Base-by-base conservation (phyloP, 1,140 invertebrate genomes). In the Stratiolaelaps scimitus region DNA sequence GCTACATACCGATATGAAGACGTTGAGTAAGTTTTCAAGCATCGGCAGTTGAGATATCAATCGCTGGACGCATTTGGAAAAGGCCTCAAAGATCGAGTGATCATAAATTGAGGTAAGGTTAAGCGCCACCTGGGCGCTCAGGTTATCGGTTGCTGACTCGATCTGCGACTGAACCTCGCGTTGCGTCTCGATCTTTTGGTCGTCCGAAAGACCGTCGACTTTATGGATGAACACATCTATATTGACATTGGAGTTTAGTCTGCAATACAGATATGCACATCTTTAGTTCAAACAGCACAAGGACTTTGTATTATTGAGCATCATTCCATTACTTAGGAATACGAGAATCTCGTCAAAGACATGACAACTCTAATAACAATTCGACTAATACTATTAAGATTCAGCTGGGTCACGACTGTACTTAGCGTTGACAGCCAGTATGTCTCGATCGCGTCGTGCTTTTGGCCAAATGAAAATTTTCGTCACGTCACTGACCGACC, bases 51-150 rank as follows among this genome's bases (percentile, higher is more conserved):
- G 93, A 56, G 92, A 93, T 74, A 98, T 98, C 67, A 99, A 78
- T 77, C 98, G 98, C 75, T 99, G 96, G 60, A 99, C 93, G 70
- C 98, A 94, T 86, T 98, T 98, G 71, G 92, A 97, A 77, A 98
- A 98, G 17, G 95, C 95, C 81, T 99, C 96, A 80, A 99, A 99
- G 78, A 99, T 98, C 67, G 94, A 98, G 75, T 99, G 95, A 78
- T 99, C 96, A 76, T 98, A 98, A 69, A 99, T 98, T 67, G 92
- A 97, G 15, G 96, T 99, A 45, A 98, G 78, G 77, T 98, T 93
- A 79, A 97, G 98, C 73, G 92, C 80, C 70, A 67, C 71, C 72
- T 67, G 30, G 48, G 69, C 65, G 40, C 53, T 66, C 17, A 68
- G 56, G 10, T 71, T 60, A 34, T 60, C 53, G 1, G 53, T 60